Evolutionary conservation across 1,140 invertebrate species (phyloP).

Genomic region (Papilio aristodemus): DNA sequence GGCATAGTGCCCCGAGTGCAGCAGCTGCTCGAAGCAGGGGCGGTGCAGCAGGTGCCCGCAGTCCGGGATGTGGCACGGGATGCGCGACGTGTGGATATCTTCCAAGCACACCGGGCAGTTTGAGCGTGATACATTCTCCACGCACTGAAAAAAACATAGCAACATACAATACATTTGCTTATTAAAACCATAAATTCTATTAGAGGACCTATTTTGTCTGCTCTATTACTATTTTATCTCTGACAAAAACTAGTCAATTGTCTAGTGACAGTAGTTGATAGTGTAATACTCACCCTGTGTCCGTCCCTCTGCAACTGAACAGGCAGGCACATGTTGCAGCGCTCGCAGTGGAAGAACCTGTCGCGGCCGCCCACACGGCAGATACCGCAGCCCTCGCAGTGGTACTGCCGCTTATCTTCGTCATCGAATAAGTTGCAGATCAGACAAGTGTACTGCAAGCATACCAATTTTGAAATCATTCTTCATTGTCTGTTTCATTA

Average conservation of each 20-base stretch:
- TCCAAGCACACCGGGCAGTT: conserved; percentile 94
- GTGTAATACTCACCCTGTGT: conserved; percentile 88
- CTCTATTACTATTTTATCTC: too few species aligned
- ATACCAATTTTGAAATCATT: neutral
- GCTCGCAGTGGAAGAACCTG: conserved; percentile 92
- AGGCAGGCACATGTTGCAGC: conserved; percentile 93
- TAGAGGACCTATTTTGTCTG: too few species aligned
- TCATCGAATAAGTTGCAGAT: conserved; percentile 95
- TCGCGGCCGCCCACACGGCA: conserved; percentile 92
- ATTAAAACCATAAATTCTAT: too few species aligned
- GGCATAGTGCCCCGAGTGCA: conserved; percentile 89
- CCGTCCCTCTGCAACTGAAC: conserved; percentile 86
- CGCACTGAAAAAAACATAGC: conserved; percentile 83
- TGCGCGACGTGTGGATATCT: conserved; percentile 93
- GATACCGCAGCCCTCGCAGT: conserved; percentile 93
- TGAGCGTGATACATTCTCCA: conserved; percentile 91
- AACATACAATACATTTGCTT: neutral
- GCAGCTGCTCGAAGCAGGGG: conserved; percentile 89
- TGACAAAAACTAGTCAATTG: too few species aligned
- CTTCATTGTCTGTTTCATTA: neutral
- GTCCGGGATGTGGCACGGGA: conserved; percentile 91
- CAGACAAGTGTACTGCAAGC: conserved; percentile 89
- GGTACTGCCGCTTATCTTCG: conserved; percentile 93
- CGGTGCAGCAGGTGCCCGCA: conserved; percentile 92
- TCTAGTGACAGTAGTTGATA: too few species aligned